Evolutionary conservation across 2,113 vertebrate species (phyloP).

Genomic region (Vulpes ferrilata): DNA sequence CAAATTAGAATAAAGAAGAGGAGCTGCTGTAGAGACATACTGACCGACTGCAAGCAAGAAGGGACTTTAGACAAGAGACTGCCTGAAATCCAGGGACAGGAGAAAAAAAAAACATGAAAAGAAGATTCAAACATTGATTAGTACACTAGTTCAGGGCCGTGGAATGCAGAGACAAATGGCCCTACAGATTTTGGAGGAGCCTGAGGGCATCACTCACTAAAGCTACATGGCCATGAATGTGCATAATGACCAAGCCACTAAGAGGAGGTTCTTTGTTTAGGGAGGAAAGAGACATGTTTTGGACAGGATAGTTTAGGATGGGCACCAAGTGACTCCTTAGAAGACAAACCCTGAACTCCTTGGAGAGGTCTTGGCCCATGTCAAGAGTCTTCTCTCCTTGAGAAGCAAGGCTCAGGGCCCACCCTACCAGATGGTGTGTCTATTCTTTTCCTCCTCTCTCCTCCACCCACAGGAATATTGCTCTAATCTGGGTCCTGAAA

Average conservation of each 20-base stretch:
- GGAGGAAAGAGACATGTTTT: not conserved
- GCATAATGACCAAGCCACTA: not conserved
- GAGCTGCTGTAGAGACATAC: not conserved
- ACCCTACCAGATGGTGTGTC: not conserved
- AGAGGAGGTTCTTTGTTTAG: not conserved
- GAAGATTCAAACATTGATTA: conserved; percentile 12
- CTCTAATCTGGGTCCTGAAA: not conserved
- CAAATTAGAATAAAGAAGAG: conserved; percentile 37
- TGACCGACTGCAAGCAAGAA: not conserved
- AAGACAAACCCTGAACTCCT: not conserved
- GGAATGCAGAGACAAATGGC: not conserved
- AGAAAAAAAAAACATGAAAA: conserved; percentile 45
- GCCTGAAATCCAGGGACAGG: not conserved
- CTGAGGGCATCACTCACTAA: not conserved
- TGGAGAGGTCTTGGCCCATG: not conserved
- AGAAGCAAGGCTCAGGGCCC: not conserved
- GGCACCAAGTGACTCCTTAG: not conserved
- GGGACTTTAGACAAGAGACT: not conserved
- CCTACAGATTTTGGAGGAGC: not conserved
- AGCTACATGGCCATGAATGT: not conserved
- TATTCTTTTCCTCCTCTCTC: not conserved
- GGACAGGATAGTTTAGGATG: not conserved
- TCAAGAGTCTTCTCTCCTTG: not conserved
- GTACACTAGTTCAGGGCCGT: not conserved
- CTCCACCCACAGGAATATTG: not conserved